Evolutionary conservation across 2,113 vertebrate genomes (phyloP).

Genomic region (Coreoperca whiteheadi): DNA sequence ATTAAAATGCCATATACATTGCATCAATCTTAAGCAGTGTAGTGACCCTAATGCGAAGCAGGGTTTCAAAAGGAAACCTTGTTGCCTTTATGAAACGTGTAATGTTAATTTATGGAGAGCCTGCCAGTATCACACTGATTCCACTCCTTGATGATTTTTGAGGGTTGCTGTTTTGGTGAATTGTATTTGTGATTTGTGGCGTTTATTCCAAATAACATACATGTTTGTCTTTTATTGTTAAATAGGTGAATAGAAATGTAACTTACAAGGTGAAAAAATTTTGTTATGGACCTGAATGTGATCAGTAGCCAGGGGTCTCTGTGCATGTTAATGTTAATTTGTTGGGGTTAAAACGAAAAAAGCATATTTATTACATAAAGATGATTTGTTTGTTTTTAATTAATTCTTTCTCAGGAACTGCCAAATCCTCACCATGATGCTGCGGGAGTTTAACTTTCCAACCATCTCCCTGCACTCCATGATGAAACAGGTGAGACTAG

Average conservation of each 20-base stretch:
- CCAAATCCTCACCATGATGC: conserved; percentile 96
- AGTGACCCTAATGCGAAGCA: background rate
- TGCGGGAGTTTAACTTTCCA: conserved; percentile 90
- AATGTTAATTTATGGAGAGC: background rate
- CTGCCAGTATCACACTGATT: background rate
- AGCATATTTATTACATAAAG: no score
- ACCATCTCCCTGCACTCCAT: conserved; percentile 93
- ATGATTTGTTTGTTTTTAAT: background rate
- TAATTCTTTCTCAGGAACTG: conserved; percentile 86
- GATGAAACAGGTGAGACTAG: conserved; percentile 93
- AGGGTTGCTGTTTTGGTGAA: background rate
- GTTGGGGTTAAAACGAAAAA: background rate
- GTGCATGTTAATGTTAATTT: background rate
- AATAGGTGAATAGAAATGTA: background rate
- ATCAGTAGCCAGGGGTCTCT: background rate
- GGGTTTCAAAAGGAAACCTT: background rate
- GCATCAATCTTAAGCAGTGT: background rate
- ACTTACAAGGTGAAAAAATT: background rate
- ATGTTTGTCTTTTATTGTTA: background rate
- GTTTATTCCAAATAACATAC: no score
- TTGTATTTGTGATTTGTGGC: background rate
- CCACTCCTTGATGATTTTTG: background rate
- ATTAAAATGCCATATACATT: background rate
- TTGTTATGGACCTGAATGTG: background rate
- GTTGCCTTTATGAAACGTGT: background rate